Percentiles rank a stretch among this genome's conserved stretches.
Evolutionary conservation across 2,797 vertebrate genomes (phyloP).

Genomic region (Dryobates pubescens): DNA sequence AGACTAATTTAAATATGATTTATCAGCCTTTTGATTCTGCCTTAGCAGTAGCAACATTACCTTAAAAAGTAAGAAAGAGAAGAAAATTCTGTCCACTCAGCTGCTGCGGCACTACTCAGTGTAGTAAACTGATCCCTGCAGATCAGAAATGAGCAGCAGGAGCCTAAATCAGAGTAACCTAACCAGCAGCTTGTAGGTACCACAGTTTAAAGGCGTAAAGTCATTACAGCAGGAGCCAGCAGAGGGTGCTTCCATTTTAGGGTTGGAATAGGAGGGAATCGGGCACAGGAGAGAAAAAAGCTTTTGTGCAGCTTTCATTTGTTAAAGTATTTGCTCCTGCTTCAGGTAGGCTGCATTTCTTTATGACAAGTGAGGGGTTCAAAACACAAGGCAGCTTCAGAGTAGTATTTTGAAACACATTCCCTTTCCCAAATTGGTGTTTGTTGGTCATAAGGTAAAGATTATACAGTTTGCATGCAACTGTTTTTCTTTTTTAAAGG

Average conservation of each 20-base stretch:
- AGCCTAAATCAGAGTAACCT: not conserved
- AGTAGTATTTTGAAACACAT: not conserved
- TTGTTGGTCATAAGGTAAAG: not conserved
- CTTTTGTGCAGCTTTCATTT: not conserved
- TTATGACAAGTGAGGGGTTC: not conserved
- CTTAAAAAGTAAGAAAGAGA: not conserved
- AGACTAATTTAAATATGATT: not conserved
- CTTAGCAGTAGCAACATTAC: not conserved
- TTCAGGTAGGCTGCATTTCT: not conserved
- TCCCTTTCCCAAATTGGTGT: not conserved
- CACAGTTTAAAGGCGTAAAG: not conserved
- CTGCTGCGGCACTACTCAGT: not conserved
- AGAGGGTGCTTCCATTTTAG: constrained; percentile 76
- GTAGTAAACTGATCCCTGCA: not conserved
- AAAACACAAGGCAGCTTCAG: not conserved
- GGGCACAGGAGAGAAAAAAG: not conserved
- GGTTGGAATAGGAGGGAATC: constrained; percentile 14
- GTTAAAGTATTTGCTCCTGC: not conserved
- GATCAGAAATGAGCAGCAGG: not conserved
- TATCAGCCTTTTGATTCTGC: not conserved
- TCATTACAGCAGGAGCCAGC: constrained; percentile 58
- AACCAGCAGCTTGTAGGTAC: not conserved
- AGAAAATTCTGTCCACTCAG: not conserved
- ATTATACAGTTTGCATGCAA: not conserved
- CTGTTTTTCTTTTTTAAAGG: not conserved